These are phyloP conservation scores for Rambutsinella grinnellia DNA, from an alignment of 2,888 invertebrate genomes.

Conservation along the genomic window DNA sequence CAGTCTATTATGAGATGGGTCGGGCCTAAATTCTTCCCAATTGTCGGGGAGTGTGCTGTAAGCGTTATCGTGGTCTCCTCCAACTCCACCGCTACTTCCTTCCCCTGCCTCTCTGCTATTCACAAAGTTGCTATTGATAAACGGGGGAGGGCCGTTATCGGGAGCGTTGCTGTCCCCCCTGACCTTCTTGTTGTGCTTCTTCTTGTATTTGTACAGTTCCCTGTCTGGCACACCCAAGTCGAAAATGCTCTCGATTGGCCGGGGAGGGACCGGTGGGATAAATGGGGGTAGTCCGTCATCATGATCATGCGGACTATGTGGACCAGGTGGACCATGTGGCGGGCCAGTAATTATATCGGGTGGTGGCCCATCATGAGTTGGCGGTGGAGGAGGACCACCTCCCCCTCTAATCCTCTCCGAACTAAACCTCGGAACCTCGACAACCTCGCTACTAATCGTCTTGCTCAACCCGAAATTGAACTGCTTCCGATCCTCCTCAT, in stretches of 20 bases:
- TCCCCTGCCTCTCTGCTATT: neutral
- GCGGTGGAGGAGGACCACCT: neutral
- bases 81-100: neutral
- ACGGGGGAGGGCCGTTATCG: no score
- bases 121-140: slow-evolving; percentile 2
- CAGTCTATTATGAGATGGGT: slow-evolving; percentile 56
- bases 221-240: slow-evolving; percentile 39
- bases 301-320: neutral
- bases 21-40: slow-evolving; percentile 45
- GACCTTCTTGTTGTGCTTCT: neutral
- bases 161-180: neutral
- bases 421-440: neutral
- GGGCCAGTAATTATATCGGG: no score
- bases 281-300: neutral
- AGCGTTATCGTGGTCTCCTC: slow-evolving; percentile 18
- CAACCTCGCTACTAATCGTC: slow-evolving; percentile 9
- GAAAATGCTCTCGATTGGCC: slow-evolving; percentile 11
- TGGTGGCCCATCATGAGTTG: neutral
- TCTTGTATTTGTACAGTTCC: slow-evolving; percentile 40
- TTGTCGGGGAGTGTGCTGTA: slow-evolving; percentile 62
- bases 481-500: neutral
- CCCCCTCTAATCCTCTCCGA: neutral
- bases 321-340: neutral
- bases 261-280: neutral
- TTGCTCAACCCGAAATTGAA: slow-evolving; percentile 19